A percentile compares a stretch with the other conserved stretches of the same genome.
Evolutionary conservation across 2,797 vertebrate genomes (phyloP).

Genomic region (Alectoris magna): DNA sequence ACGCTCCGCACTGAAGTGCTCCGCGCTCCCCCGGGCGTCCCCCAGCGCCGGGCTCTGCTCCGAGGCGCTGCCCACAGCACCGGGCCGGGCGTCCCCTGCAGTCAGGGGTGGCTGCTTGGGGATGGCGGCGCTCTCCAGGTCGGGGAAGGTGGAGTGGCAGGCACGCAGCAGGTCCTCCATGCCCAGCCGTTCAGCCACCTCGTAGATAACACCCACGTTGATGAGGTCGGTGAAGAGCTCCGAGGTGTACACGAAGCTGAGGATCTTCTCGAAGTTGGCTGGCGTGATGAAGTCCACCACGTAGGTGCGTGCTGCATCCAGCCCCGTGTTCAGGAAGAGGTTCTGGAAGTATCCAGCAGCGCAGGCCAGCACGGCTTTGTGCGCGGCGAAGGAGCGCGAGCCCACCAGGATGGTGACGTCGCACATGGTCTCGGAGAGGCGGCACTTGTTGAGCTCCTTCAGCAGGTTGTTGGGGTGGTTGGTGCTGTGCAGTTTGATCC

Average conservation of each 20-base stretch:
- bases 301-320: slow-evolving; percentile 82
- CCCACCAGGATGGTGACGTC: slow-evolving; percentile 94
- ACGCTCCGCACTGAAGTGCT: slow-evolving; percentile 76
- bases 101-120: slow-evolving; percentile 75
- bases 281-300: slow-evolving; percentile 94
- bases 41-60: slow-evolving; percentile 73
- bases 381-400: slow-evolving; percentile 90
- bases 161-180: slow-evolving; percentile 90
- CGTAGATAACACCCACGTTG: slow-evolving; percentile 94
- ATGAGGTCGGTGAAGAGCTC: slow-evolving; percentile 95
- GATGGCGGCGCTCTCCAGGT: slow-evolving; percentile 86
- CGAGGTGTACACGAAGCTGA: slow-evolving; percentile 95
- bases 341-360: slow-evolving; percentile 91
- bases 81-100: slow-evolving; percentile 59
- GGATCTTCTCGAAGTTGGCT: slow-evolving; percentile 94
- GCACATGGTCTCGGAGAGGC: slow-evolving; percentile 90
- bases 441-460: slow-evolving; percentile 92
- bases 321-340: slow-evolving; percentile 85
- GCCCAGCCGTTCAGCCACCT: slow-evolving; percentile 92
- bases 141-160: slow-evolving; percentile 94
- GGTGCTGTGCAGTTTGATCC: slow-evolving; percentile 94
- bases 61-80: slow-evolving; percentile 65
- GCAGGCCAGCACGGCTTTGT: slow-evolving; percentile 92
- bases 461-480: slow-evolving; percentile 93
- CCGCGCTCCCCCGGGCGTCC: slow-evolving; percentile 56